phyloP scores from a whole-genome alignment of 2,113 vertebrate genomes.

The human (Homo sapiens) region DNA sequence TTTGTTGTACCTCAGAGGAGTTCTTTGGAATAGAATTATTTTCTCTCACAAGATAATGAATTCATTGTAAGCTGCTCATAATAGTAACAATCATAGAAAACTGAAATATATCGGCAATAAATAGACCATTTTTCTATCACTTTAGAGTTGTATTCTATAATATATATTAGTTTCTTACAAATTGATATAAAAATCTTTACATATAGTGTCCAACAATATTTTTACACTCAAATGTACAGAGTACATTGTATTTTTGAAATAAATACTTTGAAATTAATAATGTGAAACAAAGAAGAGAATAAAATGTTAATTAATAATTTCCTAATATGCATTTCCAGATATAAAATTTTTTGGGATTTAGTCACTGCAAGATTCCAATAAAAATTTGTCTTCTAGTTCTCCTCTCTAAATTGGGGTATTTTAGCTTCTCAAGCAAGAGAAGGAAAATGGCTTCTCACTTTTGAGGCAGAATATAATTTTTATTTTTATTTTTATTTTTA shows the following conservation, averaged over 20 bases:
- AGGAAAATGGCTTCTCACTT: not conserved
- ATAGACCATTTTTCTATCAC: not conserved
- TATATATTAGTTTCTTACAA: not conserved
- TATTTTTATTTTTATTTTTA: too few relatives aligned
- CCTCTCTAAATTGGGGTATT: not conserved
- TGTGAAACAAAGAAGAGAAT: not conserved
- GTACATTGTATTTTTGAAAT: not conserved
- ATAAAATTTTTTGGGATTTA: not conserved
- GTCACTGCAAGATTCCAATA: not conserved
- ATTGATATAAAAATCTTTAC: not conserved
- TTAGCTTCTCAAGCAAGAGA: not conserved
- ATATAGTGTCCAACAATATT: not conserved
- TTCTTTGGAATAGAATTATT: slow-evolving; percentile 66
- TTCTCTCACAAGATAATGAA: slow-evolving; percentile 70
- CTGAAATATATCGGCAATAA: not conserved
- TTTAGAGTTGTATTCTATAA: not conserved
- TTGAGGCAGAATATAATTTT: not conserved
- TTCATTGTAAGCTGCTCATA: slow-evolving; percentile 46
- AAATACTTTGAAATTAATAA: slow-evolving; percentile 9
- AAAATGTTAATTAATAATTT: not conserved
- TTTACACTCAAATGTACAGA: not conserved
- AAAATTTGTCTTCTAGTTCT: not conserved
- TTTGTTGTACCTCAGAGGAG: slow-evolving; percentile 71
- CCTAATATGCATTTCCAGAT: not conserved
- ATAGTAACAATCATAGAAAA: not conserved